Evolutionary conservation across 2,888 invertebrate genomes (phyloP).

Genomic region (Melipona bicolor): DNA sequence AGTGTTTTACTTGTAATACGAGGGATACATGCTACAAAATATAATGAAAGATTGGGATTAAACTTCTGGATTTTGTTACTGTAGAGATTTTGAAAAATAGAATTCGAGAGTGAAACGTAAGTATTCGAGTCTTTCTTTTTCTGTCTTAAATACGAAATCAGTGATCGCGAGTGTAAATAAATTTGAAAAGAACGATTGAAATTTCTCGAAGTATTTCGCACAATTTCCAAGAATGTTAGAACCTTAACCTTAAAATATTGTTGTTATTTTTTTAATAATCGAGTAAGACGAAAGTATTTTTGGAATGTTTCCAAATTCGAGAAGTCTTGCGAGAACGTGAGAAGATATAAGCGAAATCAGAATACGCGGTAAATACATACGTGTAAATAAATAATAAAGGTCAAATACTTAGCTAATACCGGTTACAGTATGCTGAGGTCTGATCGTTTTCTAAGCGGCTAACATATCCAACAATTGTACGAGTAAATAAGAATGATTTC

Average conservation of each 20-base stretch:
- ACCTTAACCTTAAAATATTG: neutral
- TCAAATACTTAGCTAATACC: neutral
- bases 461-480: slow-evolving; percentile 16
- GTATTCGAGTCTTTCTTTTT: neutral
- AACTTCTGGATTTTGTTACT: neutral
- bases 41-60: neutral
- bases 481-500: slow-evolving; percentile 11
- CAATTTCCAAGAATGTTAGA: neutral
- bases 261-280: neutral
- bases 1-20: neutral
- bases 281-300: neutral
- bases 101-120: neutral
- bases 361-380: neutral
- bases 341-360: neutral
- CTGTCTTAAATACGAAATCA: neutral
- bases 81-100: neutral
- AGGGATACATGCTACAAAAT: neutral
- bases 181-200: neutral
- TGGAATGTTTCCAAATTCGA: too few relatives aligned
- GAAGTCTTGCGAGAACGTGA: neutral
- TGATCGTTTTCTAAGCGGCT: neutral
- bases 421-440: neutral
- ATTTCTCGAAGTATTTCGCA: neutral
- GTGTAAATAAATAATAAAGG: neutral
- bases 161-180: neutral